Percentiles rank a stretch among this genome's conserved stretches.
phyloP scores from a whole-genome alignment of 2,113 vertebrate genomes.

The Pantherophis guttatus region DNA sequence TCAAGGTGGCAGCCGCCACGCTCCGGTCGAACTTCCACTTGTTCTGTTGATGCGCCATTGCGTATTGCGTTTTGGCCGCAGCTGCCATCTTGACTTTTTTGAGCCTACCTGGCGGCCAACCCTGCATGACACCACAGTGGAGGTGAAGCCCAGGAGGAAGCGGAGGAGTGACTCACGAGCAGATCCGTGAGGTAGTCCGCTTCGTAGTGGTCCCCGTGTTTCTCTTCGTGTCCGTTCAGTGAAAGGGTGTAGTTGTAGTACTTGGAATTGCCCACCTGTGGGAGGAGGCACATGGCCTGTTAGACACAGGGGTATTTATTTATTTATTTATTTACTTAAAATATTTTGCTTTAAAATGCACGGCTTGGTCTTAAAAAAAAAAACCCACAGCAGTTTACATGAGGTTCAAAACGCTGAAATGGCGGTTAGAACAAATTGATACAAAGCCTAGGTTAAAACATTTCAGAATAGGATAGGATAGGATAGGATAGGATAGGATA shows the following conservation, averaged over 20 bases:
- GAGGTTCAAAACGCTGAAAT: neutral
- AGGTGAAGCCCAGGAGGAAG: neutral
- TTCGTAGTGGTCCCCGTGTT: conserved; percentile 74
- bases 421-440: neutral
- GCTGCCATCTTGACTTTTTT: neutral
- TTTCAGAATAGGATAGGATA: neutral
- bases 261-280: conserved; percentile 81
- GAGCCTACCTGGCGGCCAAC: neutral
- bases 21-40: rapidly evolving
- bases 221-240: conserved; percentile 73
- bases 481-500: no score
- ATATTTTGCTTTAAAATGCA: neutral
- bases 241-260: conserved; percentile 87
- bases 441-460: neutral
- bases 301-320: neutral
- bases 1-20: neutral
- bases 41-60: neutral
- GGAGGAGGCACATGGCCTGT: neutral
- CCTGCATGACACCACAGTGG: neutral
- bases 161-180: conserved; percentile 64
- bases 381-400: neutral
- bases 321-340: neutral
- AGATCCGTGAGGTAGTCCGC: conserved; percentile 82
- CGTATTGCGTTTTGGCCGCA: neutral
- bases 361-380: neutral